Evolutionary conservation across 35 echinoderm and acorn worm genomes (phyloP).

Genomic region (Hemicentrotus pulcherrimus): DNA sequence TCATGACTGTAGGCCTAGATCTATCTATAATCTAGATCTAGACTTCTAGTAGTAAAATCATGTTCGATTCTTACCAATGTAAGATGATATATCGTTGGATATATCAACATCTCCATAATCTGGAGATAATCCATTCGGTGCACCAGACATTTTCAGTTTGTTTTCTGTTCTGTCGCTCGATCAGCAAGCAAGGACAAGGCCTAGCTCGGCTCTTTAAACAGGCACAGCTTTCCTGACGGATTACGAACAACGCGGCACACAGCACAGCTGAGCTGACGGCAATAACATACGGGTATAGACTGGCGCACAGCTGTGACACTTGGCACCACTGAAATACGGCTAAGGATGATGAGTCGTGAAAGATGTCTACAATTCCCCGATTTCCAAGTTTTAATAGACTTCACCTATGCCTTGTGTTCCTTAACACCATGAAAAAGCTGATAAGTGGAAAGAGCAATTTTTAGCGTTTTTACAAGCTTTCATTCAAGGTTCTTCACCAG

Average conservation of each 20-base stretch:
- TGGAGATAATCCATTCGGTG: background rate
- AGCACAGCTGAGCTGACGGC: background rate
- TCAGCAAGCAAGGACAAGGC: background rate
- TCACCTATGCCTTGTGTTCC: background rate
- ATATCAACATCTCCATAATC: slow-evolving; percentile 13
- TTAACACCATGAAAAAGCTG: background rate
- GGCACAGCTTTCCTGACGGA: background rate
- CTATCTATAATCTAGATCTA: too few species aligned
- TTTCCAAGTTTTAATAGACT: background rate
- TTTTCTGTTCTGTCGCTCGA: background rate
- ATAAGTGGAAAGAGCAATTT: background rate
- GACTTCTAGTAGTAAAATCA: too few species aligned
- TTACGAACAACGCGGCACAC: background rate
- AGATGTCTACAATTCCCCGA: background rate
- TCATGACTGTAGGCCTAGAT: too few species aligned
- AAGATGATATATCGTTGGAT: slow-evolving; percentile 4
- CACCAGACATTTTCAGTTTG: background rate
- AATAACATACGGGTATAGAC: background rate
- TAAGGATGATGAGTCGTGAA: background rate
- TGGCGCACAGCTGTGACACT: background rate
- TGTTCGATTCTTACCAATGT: background rate
- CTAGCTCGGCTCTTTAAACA: background rate
- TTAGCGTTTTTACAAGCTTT: background rate
- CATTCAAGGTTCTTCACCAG: background rate
- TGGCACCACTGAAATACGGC: background rate